Percentiles rank a stretch among this genome's conserved stretches.
phyloP scores from a whole-genome alignment of 1,140 invertebrate genomes.

The Microplitis demolitor region DNA sequence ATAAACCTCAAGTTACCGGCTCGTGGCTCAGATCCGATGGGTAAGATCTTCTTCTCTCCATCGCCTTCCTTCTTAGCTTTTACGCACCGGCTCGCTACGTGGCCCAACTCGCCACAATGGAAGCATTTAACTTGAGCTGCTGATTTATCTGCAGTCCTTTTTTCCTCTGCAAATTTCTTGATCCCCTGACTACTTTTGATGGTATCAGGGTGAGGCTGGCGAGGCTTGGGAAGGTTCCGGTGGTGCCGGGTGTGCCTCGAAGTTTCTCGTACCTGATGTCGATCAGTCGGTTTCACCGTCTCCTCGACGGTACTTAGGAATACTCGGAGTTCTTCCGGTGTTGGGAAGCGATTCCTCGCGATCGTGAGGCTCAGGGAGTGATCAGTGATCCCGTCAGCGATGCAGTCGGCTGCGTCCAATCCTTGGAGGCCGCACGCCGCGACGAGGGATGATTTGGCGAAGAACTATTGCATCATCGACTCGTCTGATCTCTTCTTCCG shows the following conservation, averaged over 20 bases:
- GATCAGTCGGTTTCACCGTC: neutral
- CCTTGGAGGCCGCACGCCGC: slow-evolving; percentile 16
- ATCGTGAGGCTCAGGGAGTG: slow-evolving; percentile 10
- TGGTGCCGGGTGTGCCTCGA: neutral
- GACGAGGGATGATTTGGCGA: slow-evolving; percentile 22
- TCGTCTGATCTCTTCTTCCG: slow-evolving; percentile 13
- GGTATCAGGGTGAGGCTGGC: too few relatives aligned
- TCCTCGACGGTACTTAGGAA: slow-evolving; percentile 18
- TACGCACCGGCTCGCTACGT: neutral
- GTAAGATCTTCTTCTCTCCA: slow-evolving; percentile 7
- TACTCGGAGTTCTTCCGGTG: slow-evolving; percentile 2
- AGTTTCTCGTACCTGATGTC: neutral
- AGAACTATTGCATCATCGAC: slow-evolving; percentile 22
- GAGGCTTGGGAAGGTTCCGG: neutral
- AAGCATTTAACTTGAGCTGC: neutral
- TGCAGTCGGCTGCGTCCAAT: slow-evolving; percentile 20
- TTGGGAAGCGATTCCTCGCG: slow-evolving; percentile 7
- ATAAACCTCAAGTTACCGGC: neutral
- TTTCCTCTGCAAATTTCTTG: too few relatives aligned
- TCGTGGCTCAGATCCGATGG: slow-evolving; percentile 2
- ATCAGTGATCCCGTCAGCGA: slow-evolving; percentile 19
- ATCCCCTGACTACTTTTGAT: too few relatives aligned
- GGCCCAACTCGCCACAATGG: neutral
- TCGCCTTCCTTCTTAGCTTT: neutral
- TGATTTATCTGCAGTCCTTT: too few relatives aligned